phyloP scores from a whole-genome alignment of 2,113 vertebrate genomes.

The Elephas maximus region DNA sequence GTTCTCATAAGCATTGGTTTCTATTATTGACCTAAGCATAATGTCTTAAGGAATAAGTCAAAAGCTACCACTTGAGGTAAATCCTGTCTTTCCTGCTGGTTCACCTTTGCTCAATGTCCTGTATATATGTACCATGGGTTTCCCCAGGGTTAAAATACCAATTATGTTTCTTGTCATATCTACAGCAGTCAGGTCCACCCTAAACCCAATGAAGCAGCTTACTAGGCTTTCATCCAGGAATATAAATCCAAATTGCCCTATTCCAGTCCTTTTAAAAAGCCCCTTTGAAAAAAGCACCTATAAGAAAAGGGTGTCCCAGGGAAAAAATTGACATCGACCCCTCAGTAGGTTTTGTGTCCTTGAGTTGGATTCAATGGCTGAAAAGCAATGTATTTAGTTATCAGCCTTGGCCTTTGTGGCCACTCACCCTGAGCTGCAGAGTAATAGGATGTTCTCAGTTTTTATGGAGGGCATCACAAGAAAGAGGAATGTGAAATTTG shows the following conservation, averaged over 20 bases:
- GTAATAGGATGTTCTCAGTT: neutral
- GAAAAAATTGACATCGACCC: neutral
- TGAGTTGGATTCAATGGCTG: neutral
- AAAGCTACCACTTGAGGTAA: neutral
- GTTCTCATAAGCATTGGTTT: neutral
- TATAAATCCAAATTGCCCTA: neutral
- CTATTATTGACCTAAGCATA: neutral
- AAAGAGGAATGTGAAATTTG: slow-evolving; percentile 42
- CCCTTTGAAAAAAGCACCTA: neutral
- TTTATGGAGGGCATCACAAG: neutral
- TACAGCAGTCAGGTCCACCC: neutral
- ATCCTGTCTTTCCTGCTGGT: neutral
- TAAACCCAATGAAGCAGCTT: neutral
- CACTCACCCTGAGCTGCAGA: neutral
- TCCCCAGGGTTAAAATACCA: neutral
- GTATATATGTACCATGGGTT: fast-evolving
- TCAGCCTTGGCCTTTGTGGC: slow-evolving; percentile 33
- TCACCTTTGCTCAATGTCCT: neutral
- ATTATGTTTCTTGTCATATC: neutral
- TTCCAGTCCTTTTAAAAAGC: slow-evolving; percentile 17
- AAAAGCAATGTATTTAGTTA: neutral
- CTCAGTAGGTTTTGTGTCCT: neutral
- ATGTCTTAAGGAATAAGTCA: neutral
- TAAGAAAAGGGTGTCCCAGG: slow-evolving; percentile 26
- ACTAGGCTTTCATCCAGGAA: neutral